Base-by-base conservation (phyloP, 2,888 invertebrate species). In the Erebia ligea region DNA sequence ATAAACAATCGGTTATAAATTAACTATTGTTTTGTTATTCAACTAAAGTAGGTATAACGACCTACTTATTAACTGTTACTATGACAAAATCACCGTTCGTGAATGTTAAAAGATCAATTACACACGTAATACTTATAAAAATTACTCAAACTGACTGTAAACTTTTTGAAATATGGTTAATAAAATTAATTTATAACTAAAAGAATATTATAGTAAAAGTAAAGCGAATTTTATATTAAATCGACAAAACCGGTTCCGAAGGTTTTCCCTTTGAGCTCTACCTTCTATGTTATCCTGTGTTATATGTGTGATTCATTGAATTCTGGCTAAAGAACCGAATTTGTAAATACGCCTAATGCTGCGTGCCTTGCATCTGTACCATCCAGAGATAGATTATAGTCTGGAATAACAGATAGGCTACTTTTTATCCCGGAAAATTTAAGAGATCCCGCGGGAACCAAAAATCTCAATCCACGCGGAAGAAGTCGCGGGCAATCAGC, bases 11-110 rank as follows among this genome's bases (percentile, higher is more conserved):
- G 67, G 19, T n/a, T 57, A 17, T 57, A 58, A 58, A 58, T 25
- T 67, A 57, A 67, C 67, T 67, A 58, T 67, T 67, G 67, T 67
- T 67, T 58, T 25, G 13, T 17, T 67, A 58, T 45, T 57, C 45
- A 57, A 42, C 42, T 19, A 50, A 6, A 45, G 11, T 5, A 50
- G 50, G 15, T n/a, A 10, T n/a, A n/a, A n/a, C n/a, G n/a, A 40
- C 10, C 52, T 54, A 52, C 66, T 15, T 25, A 21, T 34, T 34
- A 34, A 34, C 50, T 1, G 50, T 52, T 50, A 9, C 17, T 64
- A 34, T 34, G 34, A 52, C 64, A 52, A 50, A 63, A 1, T 8
- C n/a, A 50, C 17, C 50, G 25, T 21, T 48, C 48, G 21, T 21
- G 1, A 50, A 64, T 34, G 64, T 40, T 17, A 25, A 52, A 63